These are phyloP conservation scores for Cuniculus paca DNA, from an alignment of 2,797 vertebrate genomes.

Conservation along the genomic window DNA sequence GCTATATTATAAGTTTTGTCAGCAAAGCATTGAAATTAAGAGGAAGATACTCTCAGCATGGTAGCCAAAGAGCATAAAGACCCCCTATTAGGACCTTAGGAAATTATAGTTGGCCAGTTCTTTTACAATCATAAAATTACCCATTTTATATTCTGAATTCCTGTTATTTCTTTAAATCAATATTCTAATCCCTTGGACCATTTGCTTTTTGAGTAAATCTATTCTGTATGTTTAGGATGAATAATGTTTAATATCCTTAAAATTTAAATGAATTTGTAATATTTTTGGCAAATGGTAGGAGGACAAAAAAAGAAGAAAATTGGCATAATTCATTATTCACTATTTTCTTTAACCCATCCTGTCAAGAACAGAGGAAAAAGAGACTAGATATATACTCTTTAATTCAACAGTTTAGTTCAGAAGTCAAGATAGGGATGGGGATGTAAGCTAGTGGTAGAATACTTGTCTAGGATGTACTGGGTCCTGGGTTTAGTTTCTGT, in stretches of 20 bases:
- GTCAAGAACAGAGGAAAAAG: slow-evolving; percentile 34
- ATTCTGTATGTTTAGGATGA: slow-evolving; percentile 3
- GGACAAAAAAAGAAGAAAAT: not conserved
- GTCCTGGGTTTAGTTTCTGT: not conserved
- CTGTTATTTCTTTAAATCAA: not conserved
- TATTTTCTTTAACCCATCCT: slow-evolving; percentile 48
- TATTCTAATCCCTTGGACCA: not conserved
- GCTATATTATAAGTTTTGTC: slow-evolving; percentile 23
- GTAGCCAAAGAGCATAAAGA: not conserved
- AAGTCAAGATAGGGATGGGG: not conserved
- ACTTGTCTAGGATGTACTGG: not conserved
- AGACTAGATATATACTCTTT: not conserved
- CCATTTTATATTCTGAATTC: slow-evolving; percentile 24
- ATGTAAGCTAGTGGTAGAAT: not conserved
- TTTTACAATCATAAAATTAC: slow-evolving; percentile 20
- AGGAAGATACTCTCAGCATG: not conserved
- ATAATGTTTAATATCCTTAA: not conserved
- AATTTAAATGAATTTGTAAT: slow-evolving; percentile 32
- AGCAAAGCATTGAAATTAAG: slow-evolving; percentile 53
- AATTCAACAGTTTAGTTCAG: slow-evolving; percentile 3
- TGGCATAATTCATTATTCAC: not conserved
- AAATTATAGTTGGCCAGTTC: slow-evolving; percentile 12
- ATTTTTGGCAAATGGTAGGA: slow-evolving; percentile 5
- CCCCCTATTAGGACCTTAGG: not conserved
- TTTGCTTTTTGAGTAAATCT: slow-evolving; percentile 49